Percentiles rank a stretch among this genome's conserved stretches.
Evolutionary conservation across 2,797 vertebrate genomes (phyloP).

Genomic region (Micrastur ruficollis): DNA sequence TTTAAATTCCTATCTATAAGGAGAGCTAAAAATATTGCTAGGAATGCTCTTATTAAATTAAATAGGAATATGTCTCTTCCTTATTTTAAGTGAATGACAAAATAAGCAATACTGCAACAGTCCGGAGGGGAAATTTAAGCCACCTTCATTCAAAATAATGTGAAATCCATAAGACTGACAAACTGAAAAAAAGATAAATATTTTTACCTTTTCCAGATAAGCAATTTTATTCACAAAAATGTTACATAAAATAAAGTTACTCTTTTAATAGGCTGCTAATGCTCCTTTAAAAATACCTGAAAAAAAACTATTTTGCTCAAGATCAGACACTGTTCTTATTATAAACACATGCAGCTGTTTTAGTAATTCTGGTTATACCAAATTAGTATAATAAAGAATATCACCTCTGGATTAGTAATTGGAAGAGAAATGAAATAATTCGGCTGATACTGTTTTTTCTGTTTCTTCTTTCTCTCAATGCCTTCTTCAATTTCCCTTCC

Average conservation of each 20-base stretch:
- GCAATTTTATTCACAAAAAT: neutral
- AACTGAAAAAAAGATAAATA: neutral
- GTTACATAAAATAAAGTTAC: neutral
- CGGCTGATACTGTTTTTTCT: constrained; percentile 76
- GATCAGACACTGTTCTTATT: neutral
- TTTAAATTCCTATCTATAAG: neutral
- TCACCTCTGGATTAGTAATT: constrained; percentile 88
- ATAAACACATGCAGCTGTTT: neutral
- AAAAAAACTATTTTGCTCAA: neutral
- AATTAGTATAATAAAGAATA: neutral
- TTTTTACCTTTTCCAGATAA: neutral
- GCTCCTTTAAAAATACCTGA: neutral
- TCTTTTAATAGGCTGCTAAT: neutral
- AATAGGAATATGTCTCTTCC: neutral
- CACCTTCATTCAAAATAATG: neutral
- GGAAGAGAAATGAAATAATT: constrained; percentile 96
- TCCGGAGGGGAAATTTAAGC: neutral
- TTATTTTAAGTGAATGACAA: neutral
- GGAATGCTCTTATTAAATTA: neutral
- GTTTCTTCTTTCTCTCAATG: constrained; percentile 76
- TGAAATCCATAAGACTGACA: neutral
- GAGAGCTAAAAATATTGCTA: neutral
- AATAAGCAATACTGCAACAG: neutral
- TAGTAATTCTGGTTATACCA: neutral
- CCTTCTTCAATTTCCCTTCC: constrained; percentile 76